These are phyloP conservation scores for Gambusia holbrooki DNA, from an alignment of 2,113 vertebrate genomes.

Conservation along the genomic window DNA sequence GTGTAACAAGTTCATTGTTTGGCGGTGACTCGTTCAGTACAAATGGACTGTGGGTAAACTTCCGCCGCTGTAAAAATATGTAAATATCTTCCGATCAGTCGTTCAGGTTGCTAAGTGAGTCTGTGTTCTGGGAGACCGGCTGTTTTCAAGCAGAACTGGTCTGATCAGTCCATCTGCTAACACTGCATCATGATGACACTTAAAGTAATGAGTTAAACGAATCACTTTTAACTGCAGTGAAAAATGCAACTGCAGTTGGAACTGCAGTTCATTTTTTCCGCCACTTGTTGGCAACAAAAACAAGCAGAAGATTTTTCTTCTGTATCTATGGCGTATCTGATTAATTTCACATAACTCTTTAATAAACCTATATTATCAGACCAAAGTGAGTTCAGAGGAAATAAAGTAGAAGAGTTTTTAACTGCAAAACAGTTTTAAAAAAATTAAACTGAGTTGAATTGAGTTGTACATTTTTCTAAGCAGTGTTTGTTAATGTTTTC, in stretches of 20 bases:
- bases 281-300: neutral
- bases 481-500: too few species aligned
- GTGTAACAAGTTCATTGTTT: neutral
- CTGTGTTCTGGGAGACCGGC: neutral
- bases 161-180: neutral
- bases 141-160: neutral
- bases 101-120: neutral
- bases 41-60: slow-evolving; percentile 1
- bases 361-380: too few species aligned
- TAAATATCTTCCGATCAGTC: slow-evolving; percentile 6
- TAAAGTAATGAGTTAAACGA: too few species aligned
- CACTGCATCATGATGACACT: neutral
- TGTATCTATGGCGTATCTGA: too few species aligned
- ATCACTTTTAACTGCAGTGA: too few species aligned
- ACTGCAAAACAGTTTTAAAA: too few species aligned
- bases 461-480: too few species aligned
- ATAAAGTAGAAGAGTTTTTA: too few species aligned
- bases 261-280: neutral
- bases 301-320: neutral
- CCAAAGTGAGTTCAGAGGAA: too few species aligned
- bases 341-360: too few species aligned
- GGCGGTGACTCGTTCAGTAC: neutral
- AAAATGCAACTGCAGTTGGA: too few species aligned
- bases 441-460: too few species aligned
- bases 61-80: neutral